Conservation (phyloP, 92 coral and sea anemone genomes). For the Porites rus region DNA sequence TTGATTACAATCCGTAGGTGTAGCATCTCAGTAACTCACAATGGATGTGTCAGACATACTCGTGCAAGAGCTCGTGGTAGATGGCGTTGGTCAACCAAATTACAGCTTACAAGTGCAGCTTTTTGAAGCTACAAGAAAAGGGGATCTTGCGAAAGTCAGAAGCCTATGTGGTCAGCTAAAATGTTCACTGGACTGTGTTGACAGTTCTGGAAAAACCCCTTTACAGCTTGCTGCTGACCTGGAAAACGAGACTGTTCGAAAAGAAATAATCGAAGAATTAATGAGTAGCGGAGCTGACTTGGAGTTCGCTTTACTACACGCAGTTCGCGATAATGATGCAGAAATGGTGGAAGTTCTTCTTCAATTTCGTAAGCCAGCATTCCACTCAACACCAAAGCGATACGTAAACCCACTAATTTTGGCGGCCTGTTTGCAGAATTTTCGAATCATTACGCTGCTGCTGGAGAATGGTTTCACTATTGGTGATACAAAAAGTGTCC, state of each 20-base stretch:
- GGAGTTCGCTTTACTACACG: constrained; percentile 51
- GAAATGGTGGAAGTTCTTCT: constrained; percentile 46
- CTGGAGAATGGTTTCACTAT: constrained; percentile 47
- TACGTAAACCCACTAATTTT: constrained; percentile 50
- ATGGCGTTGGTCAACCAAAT: background rate
- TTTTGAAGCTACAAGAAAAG: constrained; percentile 14
- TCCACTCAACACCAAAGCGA: background rate
- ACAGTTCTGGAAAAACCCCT: constrained; percentile 46
- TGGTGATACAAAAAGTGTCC: background rate
- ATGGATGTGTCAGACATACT: constrained; percentile 19
- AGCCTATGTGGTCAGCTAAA: background rate
- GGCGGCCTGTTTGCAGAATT: constrained; percentile 54
- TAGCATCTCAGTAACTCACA: background rate
- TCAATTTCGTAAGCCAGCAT: background rate
- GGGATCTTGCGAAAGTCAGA: constrained; percentile 23
- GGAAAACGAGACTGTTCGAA: constrained; percentile 21
- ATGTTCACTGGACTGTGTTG: constrained; percentile 42
- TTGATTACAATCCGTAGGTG: too few relatives aligned
- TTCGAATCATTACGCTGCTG: constrained; percentile 40
- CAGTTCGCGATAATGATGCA: constrained; percentile 43
- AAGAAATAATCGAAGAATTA: constrained; percentile 21
- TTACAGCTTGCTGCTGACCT: constrained; percentile 42
- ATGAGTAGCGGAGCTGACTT: constrained; percentile 51
- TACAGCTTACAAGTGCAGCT: background rate
- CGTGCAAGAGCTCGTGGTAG: constrained; percentile 13